phyloP scores from a whole-genome alignment of 1,140 invertebrate species.

The Drosophila seguyi region DNA sequence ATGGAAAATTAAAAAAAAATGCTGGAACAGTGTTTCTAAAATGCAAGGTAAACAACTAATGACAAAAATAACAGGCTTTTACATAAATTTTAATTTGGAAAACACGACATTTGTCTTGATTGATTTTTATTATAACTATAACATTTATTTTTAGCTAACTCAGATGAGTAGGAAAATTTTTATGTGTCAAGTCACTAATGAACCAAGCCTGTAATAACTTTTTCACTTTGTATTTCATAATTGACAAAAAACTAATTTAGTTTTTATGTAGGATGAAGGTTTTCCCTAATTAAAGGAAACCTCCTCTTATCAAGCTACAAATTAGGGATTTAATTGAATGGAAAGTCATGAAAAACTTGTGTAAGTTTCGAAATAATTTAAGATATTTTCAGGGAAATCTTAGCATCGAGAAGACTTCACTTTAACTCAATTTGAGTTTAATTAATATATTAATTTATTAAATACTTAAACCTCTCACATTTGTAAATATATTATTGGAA shows the following conservation, averaged over 20 bases:
- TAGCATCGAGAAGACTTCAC: neutral
- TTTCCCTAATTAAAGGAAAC: neutral
- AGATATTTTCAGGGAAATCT: neutral
- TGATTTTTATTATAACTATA: conserved; percentile 4
- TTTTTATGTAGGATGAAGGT: neutral
- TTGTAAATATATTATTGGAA: neutral
- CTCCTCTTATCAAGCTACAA: neutral
- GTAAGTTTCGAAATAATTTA: neutral
- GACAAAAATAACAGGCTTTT: neutral
- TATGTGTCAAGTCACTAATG: neutral
- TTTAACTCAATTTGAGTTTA: too few relatives aligned
- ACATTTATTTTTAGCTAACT: neutral
- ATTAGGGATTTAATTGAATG: neutral
- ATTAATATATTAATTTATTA: neutral
- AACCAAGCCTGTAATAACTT: neutral
- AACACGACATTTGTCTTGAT: neutral
- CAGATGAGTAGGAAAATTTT: neutral
- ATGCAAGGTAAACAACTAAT: neutral
- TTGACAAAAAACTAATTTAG: conserved; percentile 5
- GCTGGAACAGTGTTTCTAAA: neutral
- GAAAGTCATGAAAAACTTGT: too few relatives aligned
- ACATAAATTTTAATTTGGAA: conserved; percentile 4
- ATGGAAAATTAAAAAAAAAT: neutral
- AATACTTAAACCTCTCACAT: too few relatives aligned
- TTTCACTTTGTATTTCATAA: neutral